A percentile compares a stretch with the other conserved stretches of the same genome.
phyloP scores from a whole-genome alignment of 2,113 vertebrate genomes.

The Sapajus apella region DNA sequence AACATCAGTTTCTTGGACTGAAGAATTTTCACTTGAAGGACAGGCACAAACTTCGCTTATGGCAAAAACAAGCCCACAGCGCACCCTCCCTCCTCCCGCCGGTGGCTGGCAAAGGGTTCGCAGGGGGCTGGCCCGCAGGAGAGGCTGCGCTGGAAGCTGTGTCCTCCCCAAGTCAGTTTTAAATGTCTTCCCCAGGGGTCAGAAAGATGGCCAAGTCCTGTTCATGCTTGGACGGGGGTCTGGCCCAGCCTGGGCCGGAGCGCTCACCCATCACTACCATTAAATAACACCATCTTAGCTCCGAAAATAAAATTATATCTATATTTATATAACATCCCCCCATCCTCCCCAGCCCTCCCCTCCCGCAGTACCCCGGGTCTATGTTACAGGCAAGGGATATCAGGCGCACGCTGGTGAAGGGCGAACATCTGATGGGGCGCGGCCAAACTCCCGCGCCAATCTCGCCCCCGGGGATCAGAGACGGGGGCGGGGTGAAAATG shows the following conservation, averaged over 20 bases:
- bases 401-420: not conserved
- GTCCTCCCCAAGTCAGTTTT: conserved; percentile 70
- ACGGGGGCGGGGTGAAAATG: not conserved
- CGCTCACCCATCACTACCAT: conserved; percentile 54
- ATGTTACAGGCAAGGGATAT: conserved; percentile 69
- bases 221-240: conserved; percentile 48
- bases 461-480: conserved; percentile 40
- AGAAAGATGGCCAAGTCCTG: conserved; percentile 62
- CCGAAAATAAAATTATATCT: conserved; percentile 79
- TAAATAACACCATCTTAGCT: conserved; percentile 74
- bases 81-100: conserved; percentile 45
- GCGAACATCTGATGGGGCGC: conserved; percentile 31
- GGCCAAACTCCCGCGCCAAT: not conserved
- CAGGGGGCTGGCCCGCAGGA: conserved; percentile 56
- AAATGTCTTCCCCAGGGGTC: conserved; percentile 60
- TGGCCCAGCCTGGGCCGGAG: conserved; percentile 25
- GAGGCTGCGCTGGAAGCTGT: conserved; percentile 48
- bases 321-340: conserved; percentile 68
- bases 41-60: conserved; percentile 82
- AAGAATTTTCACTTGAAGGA: conserved; percentile 76
- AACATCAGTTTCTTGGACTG: conserved; percentile 68
- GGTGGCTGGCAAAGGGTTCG: not conserved
- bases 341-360: conserved; percentile 55
- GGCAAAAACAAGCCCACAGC: conserved; percentile 52
- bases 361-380: conserved; percentile 60